These are phyloP conservation scores for Pegoplata infirma DNA, from an alignment of 2,888 invertebrate genomes.

Conservation along the genomic window DNA sequence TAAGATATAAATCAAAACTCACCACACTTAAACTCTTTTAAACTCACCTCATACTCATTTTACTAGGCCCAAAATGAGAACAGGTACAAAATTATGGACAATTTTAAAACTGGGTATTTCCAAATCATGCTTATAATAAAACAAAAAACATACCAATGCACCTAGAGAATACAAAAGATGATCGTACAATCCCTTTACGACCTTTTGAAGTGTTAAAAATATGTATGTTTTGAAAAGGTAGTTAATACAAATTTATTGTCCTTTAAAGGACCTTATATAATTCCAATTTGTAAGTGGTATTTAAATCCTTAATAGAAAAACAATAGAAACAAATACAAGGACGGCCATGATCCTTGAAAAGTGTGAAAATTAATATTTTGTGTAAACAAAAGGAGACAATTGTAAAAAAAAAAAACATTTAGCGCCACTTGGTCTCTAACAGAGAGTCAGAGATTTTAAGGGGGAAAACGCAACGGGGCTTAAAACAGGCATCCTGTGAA, in stretches of 20 bases:
- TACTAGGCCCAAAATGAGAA: neutral
- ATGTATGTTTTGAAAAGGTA: conserved; percentile 9
- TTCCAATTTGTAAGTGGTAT: neutral
- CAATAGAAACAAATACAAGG: too few relatives aligned
- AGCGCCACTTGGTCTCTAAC: conserved; percentile 39
- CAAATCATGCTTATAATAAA: neutral
- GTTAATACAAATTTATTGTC: conserved; percentile 17
- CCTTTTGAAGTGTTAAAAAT: conserved; percentile 2
- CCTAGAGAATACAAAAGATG: too few relatives aligned
- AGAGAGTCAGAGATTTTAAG: too few relatives aligned
- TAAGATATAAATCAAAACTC: neutral
- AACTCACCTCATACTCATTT: conserved; percentile 26
- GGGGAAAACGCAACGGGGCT: neutral
- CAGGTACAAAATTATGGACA: conserved; percentile 15
- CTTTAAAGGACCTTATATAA: neutral
- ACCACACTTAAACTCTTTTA: too few relatives aligned
- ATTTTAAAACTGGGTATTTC: neutral
- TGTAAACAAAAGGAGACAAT: conserved; percentile 2
- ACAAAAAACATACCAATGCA: neutral
- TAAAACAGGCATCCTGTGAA: neutral
- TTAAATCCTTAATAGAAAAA: neutral
- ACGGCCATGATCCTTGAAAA: neutral
- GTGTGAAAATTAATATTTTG: conserved; percentile 7
- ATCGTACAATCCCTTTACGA: conserved; percentile 22
- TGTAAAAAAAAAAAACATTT: conserved; percentile 11